These are phyloP conservation scores for Acheta domesticus DNA, from an alignment of 2,888 invertebrate genomes.

Conservation along the genomic window DNA sequence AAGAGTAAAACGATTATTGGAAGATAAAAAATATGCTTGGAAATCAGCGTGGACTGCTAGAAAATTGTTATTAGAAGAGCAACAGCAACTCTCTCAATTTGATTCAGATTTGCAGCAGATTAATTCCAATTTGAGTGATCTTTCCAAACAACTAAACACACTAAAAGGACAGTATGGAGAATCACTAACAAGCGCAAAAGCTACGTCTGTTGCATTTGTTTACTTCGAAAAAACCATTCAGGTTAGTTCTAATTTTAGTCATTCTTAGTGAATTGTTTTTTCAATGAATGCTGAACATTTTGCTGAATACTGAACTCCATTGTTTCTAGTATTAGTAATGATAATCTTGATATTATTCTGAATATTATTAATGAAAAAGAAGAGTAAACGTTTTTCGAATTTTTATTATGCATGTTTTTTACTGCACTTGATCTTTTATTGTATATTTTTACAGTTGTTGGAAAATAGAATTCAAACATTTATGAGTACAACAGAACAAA, in stretches of 20 bases:
- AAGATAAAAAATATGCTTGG: slow-evolving; percentile 60
- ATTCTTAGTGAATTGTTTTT: background rate
- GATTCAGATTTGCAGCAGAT: slow-evolving; percentile 67
- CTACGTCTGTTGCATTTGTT: slow-evolving; percentile 66
- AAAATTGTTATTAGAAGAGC: slow-evolving; percentile 60
- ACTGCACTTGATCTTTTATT: background rate
- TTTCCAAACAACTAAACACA: slow-evolving; percentile 60
- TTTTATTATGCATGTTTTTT: too few species aligned
- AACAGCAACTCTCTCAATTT: slow-evolving; percentile 62
- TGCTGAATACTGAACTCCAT: too few species aligned
- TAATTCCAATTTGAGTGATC: slow-evolving; percentile 65
- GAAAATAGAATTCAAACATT: slow-evolving; percentile 68
- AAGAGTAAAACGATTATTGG: slow-evolving; percentile 61
- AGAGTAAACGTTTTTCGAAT: too few species aligned
- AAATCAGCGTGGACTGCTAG: slow-evolving; percentile 60
- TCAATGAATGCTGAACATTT: too few species aligned
- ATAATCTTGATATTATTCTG: too few species aligned
- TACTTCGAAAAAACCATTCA: slow-evolving; percentile 75
- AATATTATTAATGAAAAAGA: too few species aligned
- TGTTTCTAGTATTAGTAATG: too few species aligned
- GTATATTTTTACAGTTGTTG: slow-evolving; percentile 53
- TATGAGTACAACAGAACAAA: slow-evolving; percentile 60
- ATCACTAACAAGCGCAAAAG: slow-evolving; percentile 65
- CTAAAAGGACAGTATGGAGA: slow-evolving; percentile 69
- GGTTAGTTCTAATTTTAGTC: slow-evolving; percentile 51